Evolutionary conservation across 2,888 invertebrate genomes (phyloP), one percentile per base, ranked within the genome.

Genomic region (Synergus itoensis): DNA sequence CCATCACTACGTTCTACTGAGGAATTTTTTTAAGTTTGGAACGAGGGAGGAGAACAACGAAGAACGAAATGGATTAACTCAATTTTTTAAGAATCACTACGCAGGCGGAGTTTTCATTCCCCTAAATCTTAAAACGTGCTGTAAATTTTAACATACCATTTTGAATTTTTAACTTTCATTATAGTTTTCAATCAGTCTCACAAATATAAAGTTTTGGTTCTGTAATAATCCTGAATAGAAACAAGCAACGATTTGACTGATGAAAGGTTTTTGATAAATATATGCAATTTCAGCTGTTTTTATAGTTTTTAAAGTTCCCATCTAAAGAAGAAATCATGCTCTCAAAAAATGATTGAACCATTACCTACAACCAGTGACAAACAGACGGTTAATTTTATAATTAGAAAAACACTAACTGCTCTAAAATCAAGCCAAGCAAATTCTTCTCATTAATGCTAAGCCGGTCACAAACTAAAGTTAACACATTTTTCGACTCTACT

Each of bases 401-500:
- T 11, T 53, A 36, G n/a, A 4, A 11, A 28, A 48, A 73, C 16
- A 28, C 53, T 16, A 0, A 73, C 8, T 48, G 16, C 45, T 73
- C 16, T 53, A 53, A 53, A 73, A 16, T 53, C 4, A 73, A 73
- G 53, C 73, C 73, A 40, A 53, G 53, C 53, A 73, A 73, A 73
- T 73, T 53, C 36, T 28, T 36, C 36, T 53, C 36, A 73, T 73
- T 73, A 40, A 73, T 53, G 69, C 48, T 28, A 73, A 73, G 53
- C 36, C 73, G 53, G n/a, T n/a, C 36, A 48, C 21, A 36, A 53
- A 40, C 53, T 53, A 36, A 73, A 73, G 36, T 73, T 73, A 73
- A 73, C 73, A 73, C 53, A 69, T 73, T 73, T 73, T 36, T 73
- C 36, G 53, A 73, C 36, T 73, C 53, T 73, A 73, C 36, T 53